Conservation (phyloP, 2,888 invertebrate genomes). For the Tachina grossa region DNA sequence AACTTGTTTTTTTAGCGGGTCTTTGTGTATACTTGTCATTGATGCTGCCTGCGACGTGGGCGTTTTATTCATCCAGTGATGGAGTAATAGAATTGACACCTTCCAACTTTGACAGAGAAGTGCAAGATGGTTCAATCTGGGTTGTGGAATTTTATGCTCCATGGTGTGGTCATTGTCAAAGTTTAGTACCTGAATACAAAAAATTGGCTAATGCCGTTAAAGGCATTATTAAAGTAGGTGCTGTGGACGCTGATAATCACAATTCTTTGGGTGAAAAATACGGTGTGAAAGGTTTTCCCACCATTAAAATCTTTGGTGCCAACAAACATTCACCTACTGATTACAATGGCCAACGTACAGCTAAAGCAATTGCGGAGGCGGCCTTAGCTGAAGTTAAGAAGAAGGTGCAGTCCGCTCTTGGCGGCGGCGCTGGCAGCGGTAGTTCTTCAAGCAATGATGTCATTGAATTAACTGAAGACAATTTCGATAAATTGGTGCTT, state of each 20-base stretch:
- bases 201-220: slow-evolving; percentile 96
- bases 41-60: slow-evolving; percentile 58
- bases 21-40: slow-evolving; percentile 31
- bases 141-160: slow-evolving; percentile 94
- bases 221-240: slow-evolving; percentile 97
- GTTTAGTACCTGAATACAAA: slow-evolving; percentile 94
- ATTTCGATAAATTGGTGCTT: slow-evolving; percentile 96
- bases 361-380: slow-evolving; percentile 92
- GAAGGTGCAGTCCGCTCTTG: slow-evolving; percentile 88
- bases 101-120: slow-evolving; percentile 93
- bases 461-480: slow-evolving; percentile 96
- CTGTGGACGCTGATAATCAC: slow-evolving; percentile 95
- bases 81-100: slow-evolving; percentile 94
- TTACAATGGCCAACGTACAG: slow-evolving; percentile 92
- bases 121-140: slow-evolving; percentile 94
- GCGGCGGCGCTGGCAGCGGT: slow-evolving; percentile 83
- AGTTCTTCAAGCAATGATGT: slow-evolving; percentile 84
- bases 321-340: slow-evolving; percentile 93
- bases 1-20: not conserved
- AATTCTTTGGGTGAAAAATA: slow-evolving; percentile 91
- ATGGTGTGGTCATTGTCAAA: slow-evolving; percentile 97
- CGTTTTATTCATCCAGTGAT: slow-evolving; percentile 87
- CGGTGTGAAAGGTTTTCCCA: slow-evolving; percentile 95
- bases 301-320: slow-evolving; percentile 95
- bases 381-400: slow-evolving; percentile 90